Percentiles rank a stretch among this genome's conserved stretches.
Conservation (phyloP, 2,113 vertebrate genomes). For the Chauna torquata region DNA sequence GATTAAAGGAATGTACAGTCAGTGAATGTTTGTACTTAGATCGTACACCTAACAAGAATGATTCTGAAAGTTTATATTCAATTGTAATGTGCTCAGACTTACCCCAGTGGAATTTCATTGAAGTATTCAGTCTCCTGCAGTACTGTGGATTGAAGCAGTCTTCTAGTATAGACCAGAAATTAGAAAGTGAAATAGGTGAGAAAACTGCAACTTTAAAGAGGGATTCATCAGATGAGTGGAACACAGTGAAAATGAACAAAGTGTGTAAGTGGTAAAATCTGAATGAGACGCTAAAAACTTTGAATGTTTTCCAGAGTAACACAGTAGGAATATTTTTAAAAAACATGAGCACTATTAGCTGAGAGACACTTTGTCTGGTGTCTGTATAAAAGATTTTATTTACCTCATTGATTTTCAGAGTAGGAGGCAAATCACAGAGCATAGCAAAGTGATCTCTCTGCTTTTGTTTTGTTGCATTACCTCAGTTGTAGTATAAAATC, state of each 20-base stretch:
- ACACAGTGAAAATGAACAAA: not conserved
- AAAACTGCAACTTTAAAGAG: not conserved
- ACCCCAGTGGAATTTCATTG: not conserved
- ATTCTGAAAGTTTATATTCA: not conserved
- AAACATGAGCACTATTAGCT: not conserved
- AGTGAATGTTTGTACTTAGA: not conserved
- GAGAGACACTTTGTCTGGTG: not conserved
- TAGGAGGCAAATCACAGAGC: constrained; percentile 29
- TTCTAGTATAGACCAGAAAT: not conserved
- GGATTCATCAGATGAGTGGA: not conserved
- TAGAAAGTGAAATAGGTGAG: not conserved
- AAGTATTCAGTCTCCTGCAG: not conserved
- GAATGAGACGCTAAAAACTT: not conserved
- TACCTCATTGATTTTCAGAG: constrained; percentile 39
- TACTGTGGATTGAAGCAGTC: not conserved
- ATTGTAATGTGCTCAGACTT: not conserved
- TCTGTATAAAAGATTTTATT: not conserved
- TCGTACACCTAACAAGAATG: too few species aligned
- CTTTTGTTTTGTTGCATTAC: constrained; percentile 18
- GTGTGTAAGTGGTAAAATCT: not conserved
- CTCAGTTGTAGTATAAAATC: not conserved
- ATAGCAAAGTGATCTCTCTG: constrained; percentile 48
- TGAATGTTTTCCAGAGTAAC: not conserved
- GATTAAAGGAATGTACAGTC: not conserved
- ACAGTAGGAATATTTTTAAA: not conserved